A percentile compares a stretch with the other conserved stretches of the same genome.
These are phyloP conservation scores for Gymnarchus niloticus DNA, from an alignment of 2,113 vertebrate species.

Conservation along the genomic window DNA sequence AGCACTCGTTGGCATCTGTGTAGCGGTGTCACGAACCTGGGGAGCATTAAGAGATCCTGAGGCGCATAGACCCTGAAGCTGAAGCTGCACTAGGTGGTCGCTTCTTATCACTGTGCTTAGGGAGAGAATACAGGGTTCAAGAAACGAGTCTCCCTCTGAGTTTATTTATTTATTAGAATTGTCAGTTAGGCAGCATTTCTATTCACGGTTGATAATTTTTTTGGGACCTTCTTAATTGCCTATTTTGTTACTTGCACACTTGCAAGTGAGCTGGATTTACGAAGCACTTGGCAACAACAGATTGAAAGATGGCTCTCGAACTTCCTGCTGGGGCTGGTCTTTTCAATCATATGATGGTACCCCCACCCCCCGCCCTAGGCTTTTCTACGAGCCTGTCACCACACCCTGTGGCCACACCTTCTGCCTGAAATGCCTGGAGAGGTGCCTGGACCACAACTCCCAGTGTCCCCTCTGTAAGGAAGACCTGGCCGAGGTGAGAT, in stretches of 20 bases:
- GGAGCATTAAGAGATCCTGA: neutral
- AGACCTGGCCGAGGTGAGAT: slow-evolving; percentile 74
- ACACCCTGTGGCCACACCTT: slow-evolving; percentile 89
- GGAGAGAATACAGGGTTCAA: neutral
- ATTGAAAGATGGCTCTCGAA: neutral
- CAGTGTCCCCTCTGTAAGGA: slow-evolving; percentile 90
- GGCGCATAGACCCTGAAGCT: neutral
- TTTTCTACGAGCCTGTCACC: slow-evolving; percentile 88
- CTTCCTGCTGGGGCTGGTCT: slow-evolving; percentile 5
- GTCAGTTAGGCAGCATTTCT: slow-evolving; percentile 9
- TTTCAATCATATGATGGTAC: neutral
- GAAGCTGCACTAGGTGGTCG: neutral
- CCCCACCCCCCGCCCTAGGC: slow-evolving; percentile 63
- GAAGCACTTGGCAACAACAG: too few relatives aligned
- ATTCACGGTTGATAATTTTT: slow-evolving; percentile 9
- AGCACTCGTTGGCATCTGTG: neutral
- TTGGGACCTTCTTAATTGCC: slow-evolving; percentile 1
- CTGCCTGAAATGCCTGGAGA: slow-evolving; percentile 86
- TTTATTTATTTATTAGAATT: neutral
- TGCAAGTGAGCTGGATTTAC: too few relatives aligned
- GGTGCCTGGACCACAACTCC: slow-evolving; percentile 85
- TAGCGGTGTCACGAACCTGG: neutral
- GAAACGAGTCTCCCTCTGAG: neutral
- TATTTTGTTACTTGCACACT: neutral
- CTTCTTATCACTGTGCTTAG: neutral